Percentiles rank a stretch among this genome's conserved stretches.
These are phyloP conservation scores for Sarcophaga caerulescens DNA, from an alignment of 2,888 invertebrate genomes.

Conservation along the genomic window DNA sequence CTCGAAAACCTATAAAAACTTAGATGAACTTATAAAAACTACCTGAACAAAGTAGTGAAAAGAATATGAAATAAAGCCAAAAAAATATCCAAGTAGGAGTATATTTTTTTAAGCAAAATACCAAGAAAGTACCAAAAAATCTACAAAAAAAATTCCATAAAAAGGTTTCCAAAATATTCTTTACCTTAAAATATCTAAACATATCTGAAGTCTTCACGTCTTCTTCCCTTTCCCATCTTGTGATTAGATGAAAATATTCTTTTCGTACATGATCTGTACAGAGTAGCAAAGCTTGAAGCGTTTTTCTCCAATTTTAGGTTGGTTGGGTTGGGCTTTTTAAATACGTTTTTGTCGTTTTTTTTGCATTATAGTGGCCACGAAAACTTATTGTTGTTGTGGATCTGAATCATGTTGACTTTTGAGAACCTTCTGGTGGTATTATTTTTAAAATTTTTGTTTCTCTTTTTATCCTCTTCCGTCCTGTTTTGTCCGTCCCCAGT, in stretches of 20 bases:
- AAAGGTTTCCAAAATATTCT: too few relatives aligned
- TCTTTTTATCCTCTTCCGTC: not conserved
- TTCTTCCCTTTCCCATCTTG: not conserved
- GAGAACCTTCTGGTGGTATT: conserved; percentile 27
- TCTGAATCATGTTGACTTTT: conserved; percentile 49
- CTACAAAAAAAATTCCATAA: too few relatives aligned
- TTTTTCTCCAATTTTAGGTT: not conserved
- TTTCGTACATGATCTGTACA: conserved; percentile 13
- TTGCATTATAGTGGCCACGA: not conserved
- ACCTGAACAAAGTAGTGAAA: too few relatives aligned
- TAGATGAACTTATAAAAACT: too few relatives aligned
- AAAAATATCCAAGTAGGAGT: too few relatives aligned
- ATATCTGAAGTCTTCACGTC: not conserved
- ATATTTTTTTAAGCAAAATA: too few relatives aligned
- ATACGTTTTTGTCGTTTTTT: not conserved
- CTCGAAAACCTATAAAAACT: too few relatives aligned
- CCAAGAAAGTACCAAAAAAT: too few relatives aligned
- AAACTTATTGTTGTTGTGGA: not conserved
- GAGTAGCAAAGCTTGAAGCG: conserved; percentile 32
- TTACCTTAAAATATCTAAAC: too few relatives aligned
- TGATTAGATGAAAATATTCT: conserved; percentile 24
- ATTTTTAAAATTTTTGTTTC: not conserved
- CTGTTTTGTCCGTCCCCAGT: not conserved
- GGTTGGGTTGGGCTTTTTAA: conserved; percentile 52
- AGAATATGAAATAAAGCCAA: too few relatives aligned